Evolutionary conservation across 1,140 invertebrate species (phyloP).

Genomic region (Drosophila nebulosa): DNA sequence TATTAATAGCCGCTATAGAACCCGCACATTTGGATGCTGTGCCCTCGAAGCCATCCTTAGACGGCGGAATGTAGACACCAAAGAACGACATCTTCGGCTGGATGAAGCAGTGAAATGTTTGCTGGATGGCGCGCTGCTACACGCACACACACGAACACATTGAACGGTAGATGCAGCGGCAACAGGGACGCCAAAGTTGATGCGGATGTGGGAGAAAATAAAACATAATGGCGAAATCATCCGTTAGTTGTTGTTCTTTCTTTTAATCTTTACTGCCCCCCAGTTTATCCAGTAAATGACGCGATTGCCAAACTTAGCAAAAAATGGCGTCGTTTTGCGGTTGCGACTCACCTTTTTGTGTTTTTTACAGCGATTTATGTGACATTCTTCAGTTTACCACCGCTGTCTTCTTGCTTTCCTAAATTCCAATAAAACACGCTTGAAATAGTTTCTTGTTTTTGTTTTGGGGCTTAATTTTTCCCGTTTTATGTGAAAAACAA

Average conservation of each 20-base stretch:
- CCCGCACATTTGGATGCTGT: constrained; percentile 39
- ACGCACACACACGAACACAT: neutral
- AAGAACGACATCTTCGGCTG: constrained; percentile 54
- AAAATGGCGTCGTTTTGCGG: neutral
- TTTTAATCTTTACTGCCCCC: neutral
- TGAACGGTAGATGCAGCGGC: neutral
- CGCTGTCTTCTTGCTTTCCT: neutral
- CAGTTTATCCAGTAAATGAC: neutral
- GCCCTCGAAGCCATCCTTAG: constrained; percentile 58
- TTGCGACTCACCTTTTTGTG: neutral
- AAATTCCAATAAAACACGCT: neutral
- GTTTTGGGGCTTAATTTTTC: no score
- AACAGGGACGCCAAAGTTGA: neutral
- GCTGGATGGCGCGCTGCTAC: neutral
- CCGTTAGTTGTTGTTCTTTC: neutral
- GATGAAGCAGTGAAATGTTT: neutral
- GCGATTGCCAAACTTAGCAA: neutral
- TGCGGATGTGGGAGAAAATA: neutral
- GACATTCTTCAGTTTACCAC: neutral
- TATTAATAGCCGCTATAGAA: constrained; percentile 58
- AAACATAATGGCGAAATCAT: neutral
- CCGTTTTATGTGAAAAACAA: neutral
- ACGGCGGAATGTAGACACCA: constrained; percentile 58
- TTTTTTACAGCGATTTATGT: neutral
- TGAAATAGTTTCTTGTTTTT: neutral